Evolutionary conservation across 1,140 invertebrate genomes (phyloP).

Genomic region (Aphaenogaster rudis): DNA sequence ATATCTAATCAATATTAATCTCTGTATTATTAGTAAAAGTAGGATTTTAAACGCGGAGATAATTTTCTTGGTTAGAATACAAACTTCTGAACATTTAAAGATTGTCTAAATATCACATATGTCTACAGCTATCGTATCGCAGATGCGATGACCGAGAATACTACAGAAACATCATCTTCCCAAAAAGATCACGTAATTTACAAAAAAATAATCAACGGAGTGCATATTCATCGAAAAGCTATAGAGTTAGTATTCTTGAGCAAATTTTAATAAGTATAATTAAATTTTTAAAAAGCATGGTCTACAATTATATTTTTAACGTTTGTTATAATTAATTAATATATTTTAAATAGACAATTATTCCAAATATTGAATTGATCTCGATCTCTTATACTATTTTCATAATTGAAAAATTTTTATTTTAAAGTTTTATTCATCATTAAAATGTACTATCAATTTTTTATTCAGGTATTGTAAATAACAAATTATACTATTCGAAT

Average conservation of each 20-base stretch:
- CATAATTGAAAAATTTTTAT: not conserved
- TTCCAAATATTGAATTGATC: not conserved
- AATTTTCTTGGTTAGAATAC: not conserved
- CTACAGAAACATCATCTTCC: not conserved
- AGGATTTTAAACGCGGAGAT: not conserved
- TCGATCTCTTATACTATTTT: not conserved
- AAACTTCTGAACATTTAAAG: not conserved
- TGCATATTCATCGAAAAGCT: constrained; percentile 23
- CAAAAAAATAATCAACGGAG: constrained; percentile 6
- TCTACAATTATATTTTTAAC: not conserved
- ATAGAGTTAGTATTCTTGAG: constrained; percentile 32
- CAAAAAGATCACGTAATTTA: not conserved
- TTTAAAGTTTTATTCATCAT: not conserved
- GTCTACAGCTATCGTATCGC: constrained; percentile 28
- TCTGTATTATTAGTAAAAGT: not conserved
- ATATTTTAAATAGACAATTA: not conserved
- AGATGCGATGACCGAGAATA: not conserved
- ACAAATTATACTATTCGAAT: not conserved
- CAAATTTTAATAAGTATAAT: not conserved
- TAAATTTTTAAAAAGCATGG: not conserved
- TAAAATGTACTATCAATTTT: not conserved
- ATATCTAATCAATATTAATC: not conserved
- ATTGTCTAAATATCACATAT: not conserved
- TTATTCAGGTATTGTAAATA: not conserved
- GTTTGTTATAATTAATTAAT: not conserved